Conservation (phyloP, 2,113 vertebrate genomes). For the Gnathonemus longibarbis region DNA sequence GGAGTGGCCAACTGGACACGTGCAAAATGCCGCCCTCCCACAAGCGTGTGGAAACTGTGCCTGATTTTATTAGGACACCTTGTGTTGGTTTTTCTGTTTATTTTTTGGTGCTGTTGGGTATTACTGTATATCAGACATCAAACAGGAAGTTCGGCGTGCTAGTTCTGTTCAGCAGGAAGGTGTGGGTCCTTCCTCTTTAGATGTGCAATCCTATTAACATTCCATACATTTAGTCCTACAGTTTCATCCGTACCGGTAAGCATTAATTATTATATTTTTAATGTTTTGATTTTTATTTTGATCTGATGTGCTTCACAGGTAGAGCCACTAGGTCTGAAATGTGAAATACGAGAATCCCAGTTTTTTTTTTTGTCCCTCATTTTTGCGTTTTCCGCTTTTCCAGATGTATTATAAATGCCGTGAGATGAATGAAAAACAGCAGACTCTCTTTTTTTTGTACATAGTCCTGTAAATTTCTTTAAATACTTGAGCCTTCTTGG, state of each 20-base stretch:
- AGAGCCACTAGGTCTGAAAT: slow-evolving; percentile 97
- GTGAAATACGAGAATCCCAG: slow-evolving; percentile 74
- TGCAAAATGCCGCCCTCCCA: slow-evolving; percentile 45
- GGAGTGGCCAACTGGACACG: slow-evolving; percentile 9
- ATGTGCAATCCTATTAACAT: slow-evolving; percentile 98
- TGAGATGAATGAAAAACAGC: slow-evolving; percentile 60
- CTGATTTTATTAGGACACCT: slow-evolving; percentile 89
- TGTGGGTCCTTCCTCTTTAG: slow-evolving; percentile 77
- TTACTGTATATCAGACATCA: slow-evolving; percentile 71
- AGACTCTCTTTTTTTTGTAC: slow-evolving; percentile 74
- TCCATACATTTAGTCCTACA: slow-evolving; percentile 78
- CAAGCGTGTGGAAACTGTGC: slow-evolving; percentile 79
- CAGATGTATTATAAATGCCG: slow-evolving; percentile 61
- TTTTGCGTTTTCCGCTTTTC: slow-evolving; percentile 57
- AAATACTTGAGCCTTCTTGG: slow-evolving; percentile 99
- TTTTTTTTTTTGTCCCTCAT: slow-evolving; percentile 56
- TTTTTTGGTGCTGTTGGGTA: slow-evolving; percentile 87
- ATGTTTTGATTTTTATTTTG: slow-evolving; percentile 48
- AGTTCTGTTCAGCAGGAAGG: slow-evolving; percentile 71
- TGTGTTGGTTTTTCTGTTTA: slow-evolving; percentile 68
- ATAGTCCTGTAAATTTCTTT: slow-evolving; percentile 99
- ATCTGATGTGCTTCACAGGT: slow-evolving; percentile 72
- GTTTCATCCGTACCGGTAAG: slow-evolving; percentile 65
- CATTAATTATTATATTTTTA: slow-evolving; percentile 60
- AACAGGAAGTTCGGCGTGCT: slow-evolving; percentile 60